Percentiles rank a stretch among this genome's conserved stretches.
These are phyloP conservation scores for Macrocentrus cingulum DNA, from an alignment of 1,140 invertebrate species.

Conservation along the genomic window DNA sequence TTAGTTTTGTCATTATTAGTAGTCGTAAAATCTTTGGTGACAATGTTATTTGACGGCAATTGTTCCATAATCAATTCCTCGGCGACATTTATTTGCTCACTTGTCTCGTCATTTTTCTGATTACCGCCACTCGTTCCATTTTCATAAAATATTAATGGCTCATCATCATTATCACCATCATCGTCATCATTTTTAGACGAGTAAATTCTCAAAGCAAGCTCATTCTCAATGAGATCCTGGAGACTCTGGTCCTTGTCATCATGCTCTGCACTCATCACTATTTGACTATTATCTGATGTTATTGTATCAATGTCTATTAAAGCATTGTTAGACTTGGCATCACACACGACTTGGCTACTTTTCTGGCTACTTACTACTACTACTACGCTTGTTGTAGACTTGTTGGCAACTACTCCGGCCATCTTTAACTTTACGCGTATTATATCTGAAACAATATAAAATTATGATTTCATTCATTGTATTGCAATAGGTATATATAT, in stretches of 20 bases:
- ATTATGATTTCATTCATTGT: no score
- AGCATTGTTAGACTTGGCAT: constrained; percentile 58
- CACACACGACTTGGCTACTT: constrained; percentile 50
- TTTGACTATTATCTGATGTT: constrained; percentile 52
- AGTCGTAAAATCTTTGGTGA: neutral
- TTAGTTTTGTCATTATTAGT: constrained; percentile 14
- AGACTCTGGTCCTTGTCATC: constrained; percentile 51
- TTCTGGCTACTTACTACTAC: constrained; percentile 57
- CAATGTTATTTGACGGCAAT: neutral
- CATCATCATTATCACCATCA: no score
- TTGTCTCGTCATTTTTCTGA: no score
- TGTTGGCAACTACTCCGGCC: constrained; percentile 57
- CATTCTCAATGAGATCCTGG: constrained; percentile 54
- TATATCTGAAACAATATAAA: constrained; percentile 15
- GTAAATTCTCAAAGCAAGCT: constrained; percentile 51
- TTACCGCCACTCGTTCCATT: no score
- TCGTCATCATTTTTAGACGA: constrained; percentile 33
- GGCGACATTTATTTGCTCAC: neutral
- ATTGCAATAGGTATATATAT: no score
- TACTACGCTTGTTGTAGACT: constrained; percentile 53
- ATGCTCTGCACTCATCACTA: constrained; percentile 50
- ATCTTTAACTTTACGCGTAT: constrained; percentile 34
- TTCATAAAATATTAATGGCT: no score
- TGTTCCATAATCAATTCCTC: constrained; percentile 3
- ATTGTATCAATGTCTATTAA: constrained; percentile 55